Evolutionary conservation across 2,113 vertebrate species (phyloP).

Genomic region (Merops nubicus): DNA sequence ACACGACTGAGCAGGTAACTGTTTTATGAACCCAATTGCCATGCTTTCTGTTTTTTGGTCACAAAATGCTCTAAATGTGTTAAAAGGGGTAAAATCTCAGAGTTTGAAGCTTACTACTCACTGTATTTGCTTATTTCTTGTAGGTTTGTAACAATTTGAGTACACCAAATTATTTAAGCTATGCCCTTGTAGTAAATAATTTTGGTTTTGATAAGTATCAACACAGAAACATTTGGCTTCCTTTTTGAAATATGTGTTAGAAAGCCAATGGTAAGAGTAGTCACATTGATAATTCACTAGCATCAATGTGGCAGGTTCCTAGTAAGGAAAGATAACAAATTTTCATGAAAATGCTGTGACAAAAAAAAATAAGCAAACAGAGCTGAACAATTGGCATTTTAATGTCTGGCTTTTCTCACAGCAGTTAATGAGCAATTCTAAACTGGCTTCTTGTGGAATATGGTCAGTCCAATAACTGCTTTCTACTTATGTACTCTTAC

Average conservation of each 20-base stretch:
- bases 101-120: neutral
- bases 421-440: constrained; percentile 41
- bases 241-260: neutral
- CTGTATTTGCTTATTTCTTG: neutral
- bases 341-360: constrained; percentile 9
- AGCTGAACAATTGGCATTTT: constrained; percentile 18
- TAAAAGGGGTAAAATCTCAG: neutral
- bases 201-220: constrained; percentile 46
- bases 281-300: neutral
- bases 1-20: neutral
- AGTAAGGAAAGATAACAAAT: constrained; percentile 1
- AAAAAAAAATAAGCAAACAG: constrained; percentile 56
- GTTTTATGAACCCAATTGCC: neutral
- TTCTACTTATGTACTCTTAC: neutral
- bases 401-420: neutral
- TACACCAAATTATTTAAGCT: neutral
- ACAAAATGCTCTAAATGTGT: neutral
- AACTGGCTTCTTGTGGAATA: neutral
- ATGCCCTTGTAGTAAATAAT: constrained; percentile 18
- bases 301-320: neutral
- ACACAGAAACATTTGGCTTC: constrained; percentile 19
- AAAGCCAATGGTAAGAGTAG: neutral
- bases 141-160: neutral
- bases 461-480: neutral
- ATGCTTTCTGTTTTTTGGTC: neutral